A percentile compares a stretch with the other conserved stretches of the same genome.
Conservation (phyloP, 2,113 vertebrate genomes). For the Caranx ignobilis region DNA sequence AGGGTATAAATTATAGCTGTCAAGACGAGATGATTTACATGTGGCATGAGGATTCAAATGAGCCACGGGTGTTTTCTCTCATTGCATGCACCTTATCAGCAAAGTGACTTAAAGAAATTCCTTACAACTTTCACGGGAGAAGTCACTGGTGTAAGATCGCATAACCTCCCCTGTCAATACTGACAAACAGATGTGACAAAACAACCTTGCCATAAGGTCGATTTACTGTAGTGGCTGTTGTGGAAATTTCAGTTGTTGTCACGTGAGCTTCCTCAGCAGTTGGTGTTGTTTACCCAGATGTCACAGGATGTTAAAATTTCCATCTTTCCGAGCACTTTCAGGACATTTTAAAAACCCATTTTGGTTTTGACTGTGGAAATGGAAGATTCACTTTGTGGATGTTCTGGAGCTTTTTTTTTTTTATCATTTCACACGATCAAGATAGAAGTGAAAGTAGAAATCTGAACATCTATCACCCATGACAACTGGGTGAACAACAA, state of each 20-base stretch:
- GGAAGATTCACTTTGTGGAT: not conserved
- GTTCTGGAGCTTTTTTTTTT: not conserved
- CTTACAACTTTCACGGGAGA: constrained; percentile 11
- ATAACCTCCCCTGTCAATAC: not conserved
- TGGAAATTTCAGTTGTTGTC: not conserved
- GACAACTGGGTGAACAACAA: not conserved
- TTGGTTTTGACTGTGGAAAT: too few relatives aligned
- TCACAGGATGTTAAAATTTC: not conserved
- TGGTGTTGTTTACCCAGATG: too few relatives aligned
- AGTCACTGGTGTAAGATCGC: constrained; percentile 12
- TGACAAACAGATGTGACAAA: not conserved
- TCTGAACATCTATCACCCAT: not conserved
- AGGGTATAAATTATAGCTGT: constrained; percentile 23
- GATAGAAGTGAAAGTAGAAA: not conserved
- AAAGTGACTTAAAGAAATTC: constrained; percentile 12
- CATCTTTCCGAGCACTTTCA: not conserved
- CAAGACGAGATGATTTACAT: constrained; percentile 9
- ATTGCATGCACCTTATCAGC: constrained; percentile 20
- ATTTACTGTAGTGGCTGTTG: not conserved
- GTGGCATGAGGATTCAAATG: constrained; percentile 13
- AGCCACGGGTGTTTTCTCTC: not conserved
- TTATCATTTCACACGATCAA: not conserved
- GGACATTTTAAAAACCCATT: not conserved
- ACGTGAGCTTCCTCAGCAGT: not conserved
- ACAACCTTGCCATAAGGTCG: not conserved